Evolutionary conservation across 2,888 invertebrate species (phyloP), one percentile per base, ranked within the genome.

Genomic region (Spicauda simplicius): DNA sequence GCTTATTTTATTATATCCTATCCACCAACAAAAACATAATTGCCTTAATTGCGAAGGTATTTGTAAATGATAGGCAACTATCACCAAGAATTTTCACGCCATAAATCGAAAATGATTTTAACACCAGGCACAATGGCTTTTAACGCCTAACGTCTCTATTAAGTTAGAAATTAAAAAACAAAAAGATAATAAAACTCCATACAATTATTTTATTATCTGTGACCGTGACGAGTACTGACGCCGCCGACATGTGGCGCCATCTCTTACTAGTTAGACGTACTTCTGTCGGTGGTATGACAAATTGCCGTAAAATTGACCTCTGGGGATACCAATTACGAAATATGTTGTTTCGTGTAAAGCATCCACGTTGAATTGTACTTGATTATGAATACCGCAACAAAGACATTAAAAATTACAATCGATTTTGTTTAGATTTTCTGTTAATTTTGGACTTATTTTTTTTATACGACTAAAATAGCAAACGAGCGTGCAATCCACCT

Each of bases 241-340:
- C 70, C 56, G 72, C 76, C 72, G 79, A 80, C 81, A 74, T 70
- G 79, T 83, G 85, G 87, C 88, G 88, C 87, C 87, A 87, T 84
- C 87, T 85, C 69, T 75, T 70, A 76, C 76, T 79, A 71, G 73
- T 82, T 81, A 77, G 68, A 57, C 75, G 72, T 69, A 64, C 60
- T 71, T 71, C 50, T 48, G 65, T 60, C 37, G 50, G 20, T 50
- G 54, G 55, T 66, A 45, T 65, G 55, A 33, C 48, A 55, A 66
- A 66, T 66, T 66, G 20, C 33, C 58, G 60, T 66, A 16, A 61
- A 56, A 67, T 66, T 53, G 57, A 68, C 50, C 61, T 68, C 48
- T 53, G 45, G 58, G 8, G 55, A 30, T 37, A 62, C 16, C 10
- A 50, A 50, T 50, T 50, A 50, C 50, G n/a, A 18, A 18, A 50